phyloP scores from a whole-genome alignment of 1,140 invertebrate species.

The Lordiphosa stackelbergi region DNA sequence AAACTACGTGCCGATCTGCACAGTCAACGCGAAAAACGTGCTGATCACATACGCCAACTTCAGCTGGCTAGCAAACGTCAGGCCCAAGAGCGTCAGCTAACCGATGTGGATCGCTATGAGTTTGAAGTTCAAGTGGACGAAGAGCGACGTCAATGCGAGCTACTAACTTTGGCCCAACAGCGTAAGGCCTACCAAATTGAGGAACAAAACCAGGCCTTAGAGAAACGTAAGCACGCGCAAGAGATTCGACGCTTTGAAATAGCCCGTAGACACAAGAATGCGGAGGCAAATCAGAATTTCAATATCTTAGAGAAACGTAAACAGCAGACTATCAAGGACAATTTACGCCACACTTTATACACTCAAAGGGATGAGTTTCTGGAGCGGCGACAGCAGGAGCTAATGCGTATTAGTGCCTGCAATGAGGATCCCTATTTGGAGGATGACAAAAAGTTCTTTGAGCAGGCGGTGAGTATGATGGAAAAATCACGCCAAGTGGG shows the following conservation, averaged over 20 bases:
- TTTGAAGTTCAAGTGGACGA: constrained; percentile 23
- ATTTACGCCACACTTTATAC: constrained; percentile 20
- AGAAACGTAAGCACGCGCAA: constrained; percentile 3
- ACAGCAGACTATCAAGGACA: constrained; percentile 1
- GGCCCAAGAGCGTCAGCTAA: constrained; percentile 1
- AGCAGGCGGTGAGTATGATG: constrained; percentile 31
- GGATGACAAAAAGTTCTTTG: constrained; percentile 49
- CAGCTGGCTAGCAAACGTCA: constrained; percentile 16
- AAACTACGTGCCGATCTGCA: constrained; percentile 10
- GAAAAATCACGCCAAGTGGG: constrained; percentile 34
- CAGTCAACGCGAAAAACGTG: constrained; percentile 3
- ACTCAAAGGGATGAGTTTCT: constrained; percentile 39
- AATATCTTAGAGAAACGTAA: background rate
- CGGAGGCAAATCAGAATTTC: constrained; percentile 36
- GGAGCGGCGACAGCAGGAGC: constrained; percentile 21
- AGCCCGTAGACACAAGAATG: constrained; percentile 31
- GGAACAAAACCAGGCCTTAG: background rate
- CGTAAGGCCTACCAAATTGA: constrained; percentile 34
- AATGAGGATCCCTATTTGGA: constrained; percentile 40
- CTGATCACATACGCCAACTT: background rate
- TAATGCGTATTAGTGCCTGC: constrained; percentile 39
- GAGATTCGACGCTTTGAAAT: constrained; percentile 49
- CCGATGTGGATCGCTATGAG: constrained; percentile 5
- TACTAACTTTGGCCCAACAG: constrained; percentile 18
- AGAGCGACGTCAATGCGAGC: constrained; percentile 26